These are phyloP conservation scores for Hydroisotoma schaefferi DNA, from an alignment of 2,888 invertebrate species.

Conservation along the genomic window DNA sequence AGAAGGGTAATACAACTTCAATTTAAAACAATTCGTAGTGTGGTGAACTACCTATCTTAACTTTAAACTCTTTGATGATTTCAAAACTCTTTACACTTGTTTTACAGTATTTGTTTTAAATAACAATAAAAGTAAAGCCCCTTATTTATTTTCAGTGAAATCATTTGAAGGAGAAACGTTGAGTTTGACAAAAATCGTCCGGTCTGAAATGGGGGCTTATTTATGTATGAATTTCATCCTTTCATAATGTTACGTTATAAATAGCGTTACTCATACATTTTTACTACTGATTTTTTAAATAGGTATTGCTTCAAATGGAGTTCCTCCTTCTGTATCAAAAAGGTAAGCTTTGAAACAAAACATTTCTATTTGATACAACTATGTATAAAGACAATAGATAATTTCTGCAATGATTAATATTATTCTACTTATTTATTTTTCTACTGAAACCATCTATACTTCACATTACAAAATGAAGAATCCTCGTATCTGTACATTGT, in stretches of 20 bases:
- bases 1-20: conserved; percentile 60
- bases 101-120: too few species aligned
- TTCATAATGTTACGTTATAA: too few species aligned
- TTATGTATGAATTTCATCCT: too few species aligned
- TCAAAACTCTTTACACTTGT: too few species aligned
- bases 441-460: too few species aligned
- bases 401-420: too few species aligned
- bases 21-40: not conserved
- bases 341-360: conserved; percentile 14
- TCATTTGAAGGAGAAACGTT: conserved; percentile 75
- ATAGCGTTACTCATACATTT: too few species aligned
- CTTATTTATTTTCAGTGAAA: conserved; percentile 57
- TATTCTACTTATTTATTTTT: too few species aligned
- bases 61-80: too few species aligned
- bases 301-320: conserved; percentile 80
- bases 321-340: conserved; percentile 69
- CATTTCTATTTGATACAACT: not conserved
- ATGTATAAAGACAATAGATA: too few species aligned
- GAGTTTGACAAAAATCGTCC: conserved; percentile 76
- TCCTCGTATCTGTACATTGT: conserved; percentile 37
- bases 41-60: too few species aligned
- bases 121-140: too few species aligned
- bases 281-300: conserved; percentile 17
- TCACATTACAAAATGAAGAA: conserved; percentile 15
- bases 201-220: conserved; percentile 62